Percentiles rank a stretch among this genome's conserved stretches.
phyloP scores from a whole-genome alignment of 2,797 vertebrate genomes.

The Smutsia gigantea region DNA sequence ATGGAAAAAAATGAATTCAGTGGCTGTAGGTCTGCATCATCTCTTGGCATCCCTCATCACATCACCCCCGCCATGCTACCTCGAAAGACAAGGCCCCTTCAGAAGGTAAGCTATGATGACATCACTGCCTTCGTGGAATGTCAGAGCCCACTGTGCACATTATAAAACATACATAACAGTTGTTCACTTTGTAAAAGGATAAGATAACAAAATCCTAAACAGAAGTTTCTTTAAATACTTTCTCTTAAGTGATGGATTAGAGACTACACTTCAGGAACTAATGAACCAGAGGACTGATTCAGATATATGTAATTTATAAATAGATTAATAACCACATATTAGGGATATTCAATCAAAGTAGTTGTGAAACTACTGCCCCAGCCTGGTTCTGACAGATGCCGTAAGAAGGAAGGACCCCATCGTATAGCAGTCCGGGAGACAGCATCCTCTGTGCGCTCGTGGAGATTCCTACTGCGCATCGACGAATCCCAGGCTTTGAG shows the following conservation, averaged over 20 bases:
- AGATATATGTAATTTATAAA: neutral
- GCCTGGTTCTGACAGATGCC: neutral
- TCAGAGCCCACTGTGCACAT: neutral
- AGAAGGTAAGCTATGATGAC: slow-evolving; percentile 88
- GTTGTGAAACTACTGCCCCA: neutral
- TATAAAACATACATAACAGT: neutral
- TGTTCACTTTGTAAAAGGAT: neutral
- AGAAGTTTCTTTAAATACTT: neutral
- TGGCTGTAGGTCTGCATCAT: slow-evolving; percentile 44
- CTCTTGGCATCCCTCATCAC: slow-evolving; percentile 85
- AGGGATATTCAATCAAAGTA: neutral
- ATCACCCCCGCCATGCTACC: slow-evolving; percentile 89
- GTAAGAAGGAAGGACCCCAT: neutral
- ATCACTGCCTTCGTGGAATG: neutral
- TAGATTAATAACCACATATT: neutral
- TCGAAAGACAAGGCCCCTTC: slow-evolving; percentile 91
- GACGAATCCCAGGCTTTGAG: neutral
- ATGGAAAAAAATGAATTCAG: slow-evolving; percentile 81
- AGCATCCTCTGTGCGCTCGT: neutral
- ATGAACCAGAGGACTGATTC: neutral
- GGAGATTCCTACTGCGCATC: neutral
- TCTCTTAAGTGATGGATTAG: neutral
- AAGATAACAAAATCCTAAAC: neutral
- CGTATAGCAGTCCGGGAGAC: neutral
- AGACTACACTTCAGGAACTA: neutral